Evolutionary conservation across 2,113 vertebrate species (phyloP).

Genomic region (Microcebus tavaratra): DNA sequence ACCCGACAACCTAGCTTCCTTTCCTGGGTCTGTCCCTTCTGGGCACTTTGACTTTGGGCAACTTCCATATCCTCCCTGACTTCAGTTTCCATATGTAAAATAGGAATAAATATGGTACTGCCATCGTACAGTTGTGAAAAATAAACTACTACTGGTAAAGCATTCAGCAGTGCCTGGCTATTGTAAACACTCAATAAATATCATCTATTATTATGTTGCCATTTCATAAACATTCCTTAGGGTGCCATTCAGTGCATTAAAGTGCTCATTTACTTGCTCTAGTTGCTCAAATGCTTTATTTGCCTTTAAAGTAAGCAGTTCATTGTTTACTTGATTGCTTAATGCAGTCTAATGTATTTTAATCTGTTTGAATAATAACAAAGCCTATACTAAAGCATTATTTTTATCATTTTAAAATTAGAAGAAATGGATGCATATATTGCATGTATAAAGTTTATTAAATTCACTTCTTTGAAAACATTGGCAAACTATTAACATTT

Average conservation of each 20-base stretch:
- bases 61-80: not conserved
- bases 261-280: conserved; percentile 30
- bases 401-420: conserved; percentile 25
- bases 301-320: conserved; percentile 37
- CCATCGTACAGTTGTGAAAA: not conserved
- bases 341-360: not conserved
- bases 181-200: conserved; percentile 25
- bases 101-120: not conserved
- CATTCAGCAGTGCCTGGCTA: not conserved
- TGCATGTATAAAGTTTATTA: not conserved
- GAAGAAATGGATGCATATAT: not conserved
- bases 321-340: conserved; percentile 40
- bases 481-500: not conserved
- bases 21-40: not conserved
- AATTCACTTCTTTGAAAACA: conserved; percentile 39
- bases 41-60: not conserved
- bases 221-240: conserved; percentile 40
- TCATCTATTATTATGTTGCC: conserved; percentile 18
- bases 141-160: not conserved
- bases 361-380: conserved; percentile 18
- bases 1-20: not conserved
- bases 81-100: not conserved
- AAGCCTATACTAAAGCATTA: not conserved
- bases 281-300: conserved; percentile 50
- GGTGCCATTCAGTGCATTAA: not conserved